phyloP scores from a whole-genome alignment of 2,888 invertebrate genomes.

The Drosophila paranaensis region DNA sequence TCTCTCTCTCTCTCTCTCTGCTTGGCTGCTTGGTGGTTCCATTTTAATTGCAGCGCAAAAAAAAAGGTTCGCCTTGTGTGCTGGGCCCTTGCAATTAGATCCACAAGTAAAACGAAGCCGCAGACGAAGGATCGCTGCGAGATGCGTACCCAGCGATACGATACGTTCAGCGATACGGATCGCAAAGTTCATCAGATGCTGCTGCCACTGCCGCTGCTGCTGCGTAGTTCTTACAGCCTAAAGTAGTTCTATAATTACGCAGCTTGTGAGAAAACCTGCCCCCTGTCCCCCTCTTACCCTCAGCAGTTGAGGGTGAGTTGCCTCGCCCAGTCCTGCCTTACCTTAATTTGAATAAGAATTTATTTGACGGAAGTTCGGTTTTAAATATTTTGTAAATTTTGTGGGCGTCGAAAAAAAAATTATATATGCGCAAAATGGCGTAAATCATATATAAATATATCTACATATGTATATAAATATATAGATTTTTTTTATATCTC shows the following conservation, averaged over 20 bases:
- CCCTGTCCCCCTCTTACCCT: neutral
- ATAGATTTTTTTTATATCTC: neutral
- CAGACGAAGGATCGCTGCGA: slow-evolving; percentile 65
- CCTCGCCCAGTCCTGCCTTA: slow-evolving; percentile 22
- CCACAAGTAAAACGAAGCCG: slow-evolving; percentile 76
- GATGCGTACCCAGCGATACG: slow-evolving; percentile 66
- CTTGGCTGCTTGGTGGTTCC: slow-evolving; percentile 62
- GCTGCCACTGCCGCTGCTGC: slow-evolving; percentile 19
- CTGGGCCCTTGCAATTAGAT: slow-evolving; percentile 70
- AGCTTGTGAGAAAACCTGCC: slow-evolving; percentile 72
- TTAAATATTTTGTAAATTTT: slow-evolving; percentile 80
- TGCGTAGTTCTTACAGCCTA: slow-evolving; percentile 43
- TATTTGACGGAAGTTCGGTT: slow-evolving; percentile 74
- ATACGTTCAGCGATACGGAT: slow-evolving; percentile 50
- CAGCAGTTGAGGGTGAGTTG: slow-evolving; percentile 21
- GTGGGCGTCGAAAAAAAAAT: slow-evolving; percentile 70
- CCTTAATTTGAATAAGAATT: slow-evolving; percentile 70
- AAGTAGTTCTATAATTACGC: slow-evolving; percentile 69
- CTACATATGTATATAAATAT: neutral
- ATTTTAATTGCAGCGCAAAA: slow-evolving; percentile 73
- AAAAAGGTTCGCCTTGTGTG: slow-evolving; percentile 57
- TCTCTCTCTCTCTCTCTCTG: slow-evolving; percentile 21
- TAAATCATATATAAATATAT: slow-evolving; percentile 34
- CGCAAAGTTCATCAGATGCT: slow-evolving; percentile 27
- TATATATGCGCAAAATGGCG: slow-evolving; percentile 60